Evolutionary conservation across 2,113 vertebrate species (phyloP).

Genomic region (Pithys albifrons): DNA sequence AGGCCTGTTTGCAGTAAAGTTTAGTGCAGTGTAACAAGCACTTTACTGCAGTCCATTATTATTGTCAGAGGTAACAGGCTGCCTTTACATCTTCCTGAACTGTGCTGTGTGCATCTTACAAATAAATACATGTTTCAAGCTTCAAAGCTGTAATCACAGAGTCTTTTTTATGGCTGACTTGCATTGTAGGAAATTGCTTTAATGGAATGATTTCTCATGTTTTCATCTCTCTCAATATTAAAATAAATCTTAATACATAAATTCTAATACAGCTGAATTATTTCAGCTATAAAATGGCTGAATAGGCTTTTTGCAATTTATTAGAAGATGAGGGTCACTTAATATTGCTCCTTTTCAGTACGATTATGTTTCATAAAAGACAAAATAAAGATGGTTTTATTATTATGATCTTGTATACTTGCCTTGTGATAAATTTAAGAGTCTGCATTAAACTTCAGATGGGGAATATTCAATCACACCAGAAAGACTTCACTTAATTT

Average conservation of each 20-base stretch:
- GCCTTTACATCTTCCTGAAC: background rate
- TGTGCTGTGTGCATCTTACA: background rate
- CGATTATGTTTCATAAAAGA: slow-evolving; percentile 12
- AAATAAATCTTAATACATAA: slow-evolving; percentile 24
- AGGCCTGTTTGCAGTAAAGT: background rate
- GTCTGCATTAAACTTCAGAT: background rate
- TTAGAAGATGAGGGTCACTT: slow-evolving; percentile 22
- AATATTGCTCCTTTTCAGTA: background rate
- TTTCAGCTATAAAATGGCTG: slow-evolving; percentile 12
- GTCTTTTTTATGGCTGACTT: slow-evolving; percentile 46
- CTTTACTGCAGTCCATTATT: background rate
- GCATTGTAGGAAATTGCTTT: slow-evolving; percentile 41
- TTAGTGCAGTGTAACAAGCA: background rate
- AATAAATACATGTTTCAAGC: slow-evolving; percentile 45
- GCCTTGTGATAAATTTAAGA: background rate
- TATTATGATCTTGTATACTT: background rate
- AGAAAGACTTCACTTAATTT: background rate
- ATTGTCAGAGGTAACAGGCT: background rate
- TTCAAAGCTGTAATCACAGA: slow-evolving; percentile 40
- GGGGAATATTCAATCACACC: background rate
- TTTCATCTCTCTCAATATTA: slow-evolving; percentile 36
- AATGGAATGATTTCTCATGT: slow-evolving; percentile 49
- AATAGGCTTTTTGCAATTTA: slow-evolving; percentile 28
- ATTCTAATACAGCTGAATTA: slow-evolving; percentile 20
- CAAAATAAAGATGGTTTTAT: slow-evolving; percentile 11